Evolutionary conservation across 1,140 invertebrate species (phyloP).

Genomic region (Nautilus pompilius): DNA sequence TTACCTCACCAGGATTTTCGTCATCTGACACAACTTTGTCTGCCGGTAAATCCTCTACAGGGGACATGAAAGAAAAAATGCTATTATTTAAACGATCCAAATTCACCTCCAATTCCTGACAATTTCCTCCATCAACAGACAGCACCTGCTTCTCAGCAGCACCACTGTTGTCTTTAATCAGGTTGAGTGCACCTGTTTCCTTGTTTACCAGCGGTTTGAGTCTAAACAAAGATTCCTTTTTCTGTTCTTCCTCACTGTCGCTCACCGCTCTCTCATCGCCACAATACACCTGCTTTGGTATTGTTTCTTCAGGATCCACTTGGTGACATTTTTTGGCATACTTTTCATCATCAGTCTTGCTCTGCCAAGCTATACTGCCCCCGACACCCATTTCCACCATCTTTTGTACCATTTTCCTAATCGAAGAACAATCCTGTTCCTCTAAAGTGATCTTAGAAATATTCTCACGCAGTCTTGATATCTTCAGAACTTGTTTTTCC

Average conservation of each 20-base stretch:
- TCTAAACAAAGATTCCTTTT: too few species aligned
- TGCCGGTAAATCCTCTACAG: not conserved
- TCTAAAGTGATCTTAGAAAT: not conserved
- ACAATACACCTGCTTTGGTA: too few species aligned
- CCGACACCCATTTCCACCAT: not conserved
- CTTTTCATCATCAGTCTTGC: not conserved
- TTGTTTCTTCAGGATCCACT: too few species aligned
- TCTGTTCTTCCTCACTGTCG: too few species aligned
- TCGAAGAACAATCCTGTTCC: not conserved
- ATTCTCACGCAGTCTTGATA: not conserved
- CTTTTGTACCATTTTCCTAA: slow-evolving; percentile 1
- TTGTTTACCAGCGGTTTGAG: too few species aligned
- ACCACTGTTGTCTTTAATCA: not conserved
- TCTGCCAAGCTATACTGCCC: not conserved
- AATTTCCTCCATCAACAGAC: not conserved
- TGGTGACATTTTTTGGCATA: slow-evolving; percentile 2
- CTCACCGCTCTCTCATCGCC: too few species aligned
- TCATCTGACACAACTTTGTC: not conserved
- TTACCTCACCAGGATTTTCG: not conserved
- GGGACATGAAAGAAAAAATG: too few species aligned
- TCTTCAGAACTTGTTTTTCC: slow-evolving; percentile 7
- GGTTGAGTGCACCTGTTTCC: not conserved
- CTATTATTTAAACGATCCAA: too few species aligned
- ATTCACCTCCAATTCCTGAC: not conserved
- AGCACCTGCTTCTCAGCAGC: not conserved